These are phyloP conservation scores for Criorhina ranunculi DNA, from an alignment of 2,888 invertebrate species.

Conservation along the genomic window DNA sequence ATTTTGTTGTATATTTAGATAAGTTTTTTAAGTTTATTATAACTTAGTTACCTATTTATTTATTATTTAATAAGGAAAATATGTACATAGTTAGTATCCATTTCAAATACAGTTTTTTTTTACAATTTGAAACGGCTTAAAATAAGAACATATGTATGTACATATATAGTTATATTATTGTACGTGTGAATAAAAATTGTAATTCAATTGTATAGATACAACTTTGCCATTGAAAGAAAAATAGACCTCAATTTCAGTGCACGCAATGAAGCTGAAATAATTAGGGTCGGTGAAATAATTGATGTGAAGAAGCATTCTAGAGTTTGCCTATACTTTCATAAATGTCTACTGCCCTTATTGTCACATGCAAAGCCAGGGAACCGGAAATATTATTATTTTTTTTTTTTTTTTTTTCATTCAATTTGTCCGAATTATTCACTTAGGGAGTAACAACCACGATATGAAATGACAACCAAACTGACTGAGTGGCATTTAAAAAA, in stretches of 20 bases:
- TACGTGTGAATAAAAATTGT: conserved; percentile 5
- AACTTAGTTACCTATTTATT: too few relatives aligned
- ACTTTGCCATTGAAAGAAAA: background rate
- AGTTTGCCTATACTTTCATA: conserved; percentile 5
- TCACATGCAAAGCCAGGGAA: conserved; percentile 54
- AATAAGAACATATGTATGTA: background rate
- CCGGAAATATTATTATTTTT: too few relatives aligned
- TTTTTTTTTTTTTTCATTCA: background rate
- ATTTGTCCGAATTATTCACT: conserved; percentile 56
- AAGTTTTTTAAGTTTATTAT: too few relatives aligned
- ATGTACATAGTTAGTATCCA: too few relatives aligned
- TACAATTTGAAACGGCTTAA: background rate
- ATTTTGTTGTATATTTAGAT: too few relatives aligned
- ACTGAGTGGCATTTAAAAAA: conserved; percentile 29
- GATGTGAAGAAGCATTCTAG: conserved; percentile 36
- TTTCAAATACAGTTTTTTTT: too few relatives aligned
- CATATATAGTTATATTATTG: too few relatives aligned
- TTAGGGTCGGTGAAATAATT: conserved; percentile 66
- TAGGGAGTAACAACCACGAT: conserved; percentile 9
- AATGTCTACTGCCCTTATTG: conserved; percentile 26
- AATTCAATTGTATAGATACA: conserved; percentile 21
- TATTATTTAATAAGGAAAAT: too few relatives aligned
- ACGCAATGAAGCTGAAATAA: conserved; percentile 73
- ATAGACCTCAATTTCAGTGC: conserved; percentile 37
- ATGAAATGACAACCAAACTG: conserved; percentile 42